phyloP scores from a whole-genome alignment of 2,888 invertebrate genomes.

The Zaprionus obscuricornis region DNA sequence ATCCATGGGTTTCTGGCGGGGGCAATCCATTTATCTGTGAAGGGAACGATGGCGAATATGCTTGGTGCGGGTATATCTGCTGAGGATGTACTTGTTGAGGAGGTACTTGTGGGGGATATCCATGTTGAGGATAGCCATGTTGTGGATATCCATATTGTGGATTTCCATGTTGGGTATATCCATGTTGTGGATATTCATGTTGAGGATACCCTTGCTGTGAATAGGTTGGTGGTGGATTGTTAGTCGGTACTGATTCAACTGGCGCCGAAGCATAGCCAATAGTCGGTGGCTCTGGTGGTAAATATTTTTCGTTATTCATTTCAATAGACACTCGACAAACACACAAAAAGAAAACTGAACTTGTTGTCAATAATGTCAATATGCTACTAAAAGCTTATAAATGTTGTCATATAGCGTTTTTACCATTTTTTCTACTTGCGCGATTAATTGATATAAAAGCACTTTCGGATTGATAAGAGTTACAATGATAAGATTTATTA shows the following conservation, averaged over 20 bases:
- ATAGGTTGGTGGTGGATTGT: slow-evolving; percentile 1
- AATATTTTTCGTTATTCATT: slow-evolving; percentile 50
- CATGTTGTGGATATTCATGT: slow-evolving; percentile 19
- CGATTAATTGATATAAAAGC: too few relatives aligned
- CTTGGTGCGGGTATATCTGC: too few relatives aligned
- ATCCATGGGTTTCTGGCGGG: slow-evolving; percentile 24
- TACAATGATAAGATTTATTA: too few relatives aligned
- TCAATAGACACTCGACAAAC: too few relatives aligned
- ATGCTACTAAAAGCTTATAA: slow-evolving; percentile 26
- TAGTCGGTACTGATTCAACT: background rate
- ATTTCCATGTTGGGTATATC: background rate
- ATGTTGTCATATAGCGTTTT: too few relatives aligned
- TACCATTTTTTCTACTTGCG: too few relatives aligned
- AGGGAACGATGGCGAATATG: too few relatives aligned
- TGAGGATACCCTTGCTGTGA: background rate
- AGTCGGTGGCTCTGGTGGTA: slow-evolving; percentile 14
- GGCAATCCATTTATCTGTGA: slow-evolving; percentile 2
- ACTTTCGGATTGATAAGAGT: too few relatives aligned
- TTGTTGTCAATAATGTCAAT: background rate
- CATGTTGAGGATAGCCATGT: slow-evolving; percentile 6
- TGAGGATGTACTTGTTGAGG: slow-evolving; percentile 1
- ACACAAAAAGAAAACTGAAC: too few relatives aligned
- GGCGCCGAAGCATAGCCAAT: slow-evolving; percentile 29
- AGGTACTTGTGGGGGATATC: slow-evolving; percentile 7
- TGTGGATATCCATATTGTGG: background rate